Conservation (phyloP, 2,113 vertebrate genomes). For the Mastomys coucha region DNA sequence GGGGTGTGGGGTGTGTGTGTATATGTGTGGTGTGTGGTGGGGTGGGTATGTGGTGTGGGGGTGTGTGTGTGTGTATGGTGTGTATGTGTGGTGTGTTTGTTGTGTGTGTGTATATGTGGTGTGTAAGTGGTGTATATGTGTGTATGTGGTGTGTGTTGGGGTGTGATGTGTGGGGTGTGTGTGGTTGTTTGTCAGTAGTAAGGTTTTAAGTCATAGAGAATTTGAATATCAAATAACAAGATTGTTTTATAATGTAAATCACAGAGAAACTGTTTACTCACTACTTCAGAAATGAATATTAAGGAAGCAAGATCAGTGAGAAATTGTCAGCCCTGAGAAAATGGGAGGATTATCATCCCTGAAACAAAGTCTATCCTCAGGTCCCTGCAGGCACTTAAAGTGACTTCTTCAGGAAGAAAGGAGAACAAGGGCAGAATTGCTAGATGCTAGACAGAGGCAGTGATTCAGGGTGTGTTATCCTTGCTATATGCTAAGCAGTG, state of each 20-base stretch:
- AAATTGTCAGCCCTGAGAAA: neutral
- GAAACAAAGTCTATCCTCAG: neutral
- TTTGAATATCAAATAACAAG: conserved; percentile 22
- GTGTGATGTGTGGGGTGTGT: no score
- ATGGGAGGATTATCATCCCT: neutral
- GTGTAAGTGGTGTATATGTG: no score
- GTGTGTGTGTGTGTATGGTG: no score
- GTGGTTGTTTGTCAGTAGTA: neutral
- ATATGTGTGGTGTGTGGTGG: no score
- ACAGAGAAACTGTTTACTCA: neutral
- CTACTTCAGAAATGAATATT: neutral
- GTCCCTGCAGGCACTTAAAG: neutral
- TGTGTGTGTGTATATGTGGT: no score
- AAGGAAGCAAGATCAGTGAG: neutral
- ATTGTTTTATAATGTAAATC: neutral
- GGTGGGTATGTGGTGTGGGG: no score
- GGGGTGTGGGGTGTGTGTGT: no score
- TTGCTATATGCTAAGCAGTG: neutral
- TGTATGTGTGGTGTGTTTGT: no score
- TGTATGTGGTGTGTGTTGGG: no score
- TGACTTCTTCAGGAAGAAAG: neutral
- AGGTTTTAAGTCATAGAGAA: neutral
- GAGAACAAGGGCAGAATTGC: neutral
- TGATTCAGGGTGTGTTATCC: neutral
- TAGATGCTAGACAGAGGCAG: neutral